These are phyloP conservation scores for Theristicus caerulescens DNA, from an alignment of 2,113 vertebrate species.

Conservation along the genomic window DNA sequence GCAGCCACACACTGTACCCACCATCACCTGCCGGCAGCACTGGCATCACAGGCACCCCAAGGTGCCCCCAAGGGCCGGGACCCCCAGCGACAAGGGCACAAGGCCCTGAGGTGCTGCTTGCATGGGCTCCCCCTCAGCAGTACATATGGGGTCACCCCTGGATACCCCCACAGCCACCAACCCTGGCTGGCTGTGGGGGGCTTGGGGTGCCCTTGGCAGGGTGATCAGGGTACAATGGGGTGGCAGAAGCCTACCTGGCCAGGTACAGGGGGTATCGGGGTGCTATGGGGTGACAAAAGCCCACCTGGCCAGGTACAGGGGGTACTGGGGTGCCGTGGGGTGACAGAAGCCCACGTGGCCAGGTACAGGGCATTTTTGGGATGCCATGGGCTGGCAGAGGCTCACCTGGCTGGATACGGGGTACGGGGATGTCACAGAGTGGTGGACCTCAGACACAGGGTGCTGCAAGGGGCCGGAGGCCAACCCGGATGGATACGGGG, in stretches of 20 bases:
- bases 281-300: not conserved
- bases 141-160: not conserved
- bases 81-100: not conserved
- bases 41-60: rapidly evolving
- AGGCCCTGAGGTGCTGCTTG: not conserved
- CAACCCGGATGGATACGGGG: not conserved
- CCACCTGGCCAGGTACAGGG: not conserved
- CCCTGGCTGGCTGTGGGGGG: not conserved
- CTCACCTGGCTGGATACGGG: not conserved
- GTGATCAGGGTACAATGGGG: not conserved
- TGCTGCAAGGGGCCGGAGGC: not conserved
- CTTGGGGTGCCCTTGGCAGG: not conserved
- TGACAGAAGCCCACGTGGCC: not conserved
- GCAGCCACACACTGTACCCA: not conserved
- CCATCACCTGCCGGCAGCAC: not conserved
- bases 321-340: not conserved
- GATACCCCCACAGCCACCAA: not conserved
- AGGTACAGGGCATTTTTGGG: not conserved
- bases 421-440: rapidly evolving
- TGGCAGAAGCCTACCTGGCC: no score
- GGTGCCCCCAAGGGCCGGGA: rapidly evolving
- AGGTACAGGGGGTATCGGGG: not conserved
- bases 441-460: not conserved
- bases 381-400: not conserved
- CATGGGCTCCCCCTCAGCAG: not conserved